These are phyloP conservation scores for Gulo gulo DNA, from an alignment of 2,113 vertebrate genomes.

Conservation along the genomic window DNA sequence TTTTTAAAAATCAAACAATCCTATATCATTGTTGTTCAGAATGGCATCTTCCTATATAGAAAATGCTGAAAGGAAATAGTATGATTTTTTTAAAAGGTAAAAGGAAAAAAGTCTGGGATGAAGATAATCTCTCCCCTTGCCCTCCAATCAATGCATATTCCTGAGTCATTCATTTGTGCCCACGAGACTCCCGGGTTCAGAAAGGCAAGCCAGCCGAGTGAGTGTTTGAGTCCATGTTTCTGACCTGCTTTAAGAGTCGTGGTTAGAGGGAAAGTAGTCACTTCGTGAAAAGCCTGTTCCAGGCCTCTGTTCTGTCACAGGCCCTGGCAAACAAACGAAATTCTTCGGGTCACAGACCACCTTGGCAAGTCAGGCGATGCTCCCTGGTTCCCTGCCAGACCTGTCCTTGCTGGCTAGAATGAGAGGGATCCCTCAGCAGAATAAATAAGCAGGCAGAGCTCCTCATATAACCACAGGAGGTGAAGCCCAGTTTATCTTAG, in stretches of 20 bases:
- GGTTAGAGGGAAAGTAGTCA: background rate
- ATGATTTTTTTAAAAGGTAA: background rate
- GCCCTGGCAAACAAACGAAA: background rate
- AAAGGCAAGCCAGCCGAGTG: fast-evolving
- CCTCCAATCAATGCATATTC: background rate
- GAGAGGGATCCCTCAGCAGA: background rate
- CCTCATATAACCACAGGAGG: fast-evolving
- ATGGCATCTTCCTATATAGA: background rate
- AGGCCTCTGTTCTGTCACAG: background rate
- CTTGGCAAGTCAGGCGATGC: fast-evolving
- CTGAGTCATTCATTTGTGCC: background rate
- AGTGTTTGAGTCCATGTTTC: background rate
- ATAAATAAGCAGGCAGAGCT: background rate
- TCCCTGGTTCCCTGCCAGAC: background rate
- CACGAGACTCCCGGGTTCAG: background rate
- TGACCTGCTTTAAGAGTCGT: background rate
- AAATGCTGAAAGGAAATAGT: background rate
- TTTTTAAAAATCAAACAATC: background rate
- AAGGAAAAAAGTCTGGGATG: background rate
- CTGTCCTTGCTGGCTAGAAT: background rate
- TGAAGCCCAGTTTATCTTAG: background rate
- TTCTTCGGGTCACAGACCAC: background rate
- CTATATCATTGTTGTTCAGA: background rate
- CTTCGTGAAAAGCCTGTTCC: background rate
- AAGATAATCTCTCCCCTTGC: background rate